Base-by-base conservation (phyloP, 1,140 invertebrate genomes). In the Caenorhabditis briggsae region DNA sequence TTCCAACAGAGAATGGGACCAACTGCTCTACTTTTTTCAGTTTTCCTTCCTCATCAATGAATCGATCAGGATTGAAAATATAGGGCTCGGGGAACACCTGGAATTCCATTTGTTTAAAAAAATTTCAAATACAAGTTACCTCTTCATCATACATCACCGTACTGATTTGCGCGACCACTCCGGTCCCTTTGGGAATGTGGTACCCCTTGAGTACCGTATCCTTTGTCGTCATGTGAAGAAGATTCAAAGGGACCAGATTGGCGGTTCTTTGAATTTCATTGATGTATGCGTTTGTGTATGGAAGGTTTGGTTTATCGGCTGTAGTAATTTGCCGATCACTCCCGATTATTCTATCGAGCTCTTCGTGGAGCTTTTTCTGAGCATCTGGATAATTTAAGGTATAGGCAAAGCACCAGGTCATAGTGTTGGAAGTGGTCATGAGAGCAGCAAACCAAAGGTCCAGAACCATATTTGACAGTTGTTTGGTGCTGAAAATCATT, bases 1-100 rank as follows among this genome's bases (percentile, higher is more conserved):
- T 92, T 93, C 94, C 96, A 1, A 96, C 95, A 56, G 96, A 96
- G 91, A 97, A 97, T 0, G 96, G 96, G 93, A 97, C 95, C 92
- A 97, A 97, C 92, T 94, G 96, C 88, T 96, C 95, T 0, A 96
- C 96, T 84, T 96, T 96, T 58, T 93, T 93, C 20, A 97, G 95
- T 33, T 89, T 58, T 23, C 96, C 96, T 87, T 95, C 95, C 0
- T 94, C 93, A 82, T 95, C 95, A 78, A 97, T 93, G 93, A 97
- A 97, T 46, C 96, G 93, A 53, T 94, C 94, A 0, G 96, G 96
- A 41, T 95, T 94, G 93, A 97, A 97, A 89, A 95, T 94, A 90
- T 96, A 95, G 0, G 96, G 96, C 85, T 96, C 94, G 2, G 96
- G 94, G 96, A 96, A 97, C 0, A 97, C 93, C n/a, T 95, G 53